A percentile compares a stretch with the other conserved stretches of the same genome.
Conservation (phyloP, 2,113 vertebrate species). For the Gallinago paraguaiae region DNA sequence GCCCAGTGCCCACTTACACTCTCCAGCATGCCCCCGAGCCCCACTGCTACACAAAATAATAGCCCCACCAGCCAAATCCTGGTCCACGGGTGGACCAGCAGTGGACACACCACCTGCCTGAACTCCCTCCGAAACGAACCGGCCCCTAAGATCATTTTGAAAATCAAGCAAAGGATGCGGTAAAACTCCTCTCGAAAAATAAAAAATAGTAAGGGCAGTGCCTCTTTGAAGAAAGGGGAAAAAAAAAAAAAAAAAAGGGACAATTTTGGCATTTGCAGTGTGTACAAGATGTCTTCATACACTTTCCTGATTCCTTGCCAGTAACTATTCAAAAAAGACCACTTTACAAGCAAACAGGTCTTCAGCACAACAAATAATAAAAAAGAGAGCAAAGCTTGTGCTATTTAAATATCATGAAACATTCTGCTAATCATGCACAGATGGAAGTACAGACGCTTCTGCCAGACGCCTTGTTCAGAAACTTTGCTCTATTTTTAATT, state of each 20-base stretch:
- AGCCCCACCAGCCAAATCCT: accelerated
- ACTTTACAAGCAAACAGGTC: conserved; percentile 68
- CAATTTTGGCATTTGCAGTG: conserved; percentile 47
- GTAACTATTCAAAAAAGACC: conserved; percentile 58
- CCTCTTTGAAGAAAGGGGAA: neutral
- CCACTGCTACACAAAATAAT: accelerated
- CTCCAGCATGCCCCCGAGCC: neutral
- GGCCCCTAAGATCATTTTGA: neutral
- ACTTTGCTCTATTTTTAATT: conserved; percentile 82
- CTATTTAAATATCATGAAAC: conserved; percentile 78
- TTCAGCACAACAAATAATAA: conserved; percentile 69
- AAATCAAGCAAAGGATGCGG: neutral
- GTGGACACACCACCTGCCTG: accelerated
- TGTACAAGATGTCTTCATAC: conserved; percentile 63
- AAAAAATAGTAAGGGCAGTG: neutral
- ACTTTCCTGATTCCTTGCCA: conserved; percentile 61
- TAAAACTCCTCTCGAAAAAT: neutral
- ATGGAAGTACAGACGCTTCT: conserved; percentile 75
- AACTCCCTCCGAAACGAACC: neutral
- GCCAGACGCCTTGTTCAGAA: conserved; percentile 78
- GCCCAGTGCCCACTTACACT: neutral
- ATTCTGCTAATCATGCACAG: conserved; percentile 79
- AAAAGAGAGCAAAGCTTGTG: conserved; percentile 75
- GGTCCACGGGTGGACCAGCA: neutral
- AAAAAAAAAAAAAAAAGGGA: conserved; percentile 49